These are phyloP conservation scores for Potamilus streckersoni DNA, from an alignment of 1,140 invertebrate species.

Conservation along the genomic window DNA sequence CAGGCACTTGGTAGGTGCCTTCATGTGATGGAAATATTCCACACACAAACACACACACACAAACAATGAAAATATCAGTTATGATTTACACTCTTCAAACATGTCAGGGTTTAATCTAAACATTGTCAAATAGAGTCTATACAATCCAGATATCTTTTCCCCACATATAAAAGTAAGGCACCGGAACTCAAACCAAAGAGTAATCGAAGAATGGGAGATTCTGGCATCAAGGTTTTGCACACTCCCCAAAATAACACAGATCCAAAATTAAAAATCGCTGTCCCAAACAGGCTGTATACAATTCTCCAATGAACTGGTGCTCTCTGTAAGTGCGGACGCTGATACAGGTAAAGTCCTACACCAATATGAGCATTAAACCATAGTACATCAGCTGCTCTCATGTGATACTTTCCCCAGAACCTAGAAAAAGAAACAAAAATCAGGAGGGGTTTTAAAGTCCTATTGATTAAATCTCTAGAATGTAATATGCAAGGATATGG, in stretches of 20 bases:
- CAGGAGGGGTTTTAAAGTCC: too few relatives aligned
- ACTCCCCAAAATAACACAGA: constrained; percentile 54
- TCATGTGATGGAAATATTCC: too few relatives aligned
- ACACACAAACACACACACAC: too few relatives aligned
- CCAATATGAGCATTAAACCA: constrained; percentile 62
- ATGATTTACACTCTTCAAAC: too few relatives aligned
- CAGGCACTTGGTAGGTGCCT: too few relatives aligned
- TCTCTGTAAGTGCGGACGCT: constrained; percentile 39
- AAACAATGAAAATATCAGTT: too few relatives aligned
- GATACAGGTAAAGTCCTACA: constrained; percentile 55
- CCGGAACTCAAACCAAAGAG: constrained; percentile 44
- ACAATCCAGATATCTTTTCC: constrained; percentile 40
- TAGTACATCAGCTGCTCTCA: constrained; percentile 48
- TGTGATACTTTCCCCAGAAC: constrained; percentile 37
- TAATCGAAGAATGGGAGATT: constrained; percentile 67
- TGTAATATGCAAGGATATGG: too few relatives aligned
- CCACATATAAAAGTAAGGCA: constrained; percentile 41
- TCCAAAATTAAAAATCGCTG: constrained; percentile 59
- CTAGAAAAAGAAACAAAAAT: constrained; percentile 37
- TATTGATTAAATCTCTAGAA: too few relatives aligned
- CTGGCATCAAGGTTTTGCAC: constrained; percentile 62
- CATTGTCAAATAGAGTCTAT: too few relatives aligned
- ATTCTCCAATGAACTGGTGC: constrained; percentile 34
- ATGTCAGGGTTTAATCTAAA: too few relatives aligned
- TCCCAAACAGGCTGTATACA: constrained; percentile 52